Percentiles rank a stretch among this genome's conserved stretches.
These are phyloP conservation scores for Antedon bifida DNA, from an alignment of 35 echinoderm and acorn worm species.

Conservation along the genomic window DNA sequence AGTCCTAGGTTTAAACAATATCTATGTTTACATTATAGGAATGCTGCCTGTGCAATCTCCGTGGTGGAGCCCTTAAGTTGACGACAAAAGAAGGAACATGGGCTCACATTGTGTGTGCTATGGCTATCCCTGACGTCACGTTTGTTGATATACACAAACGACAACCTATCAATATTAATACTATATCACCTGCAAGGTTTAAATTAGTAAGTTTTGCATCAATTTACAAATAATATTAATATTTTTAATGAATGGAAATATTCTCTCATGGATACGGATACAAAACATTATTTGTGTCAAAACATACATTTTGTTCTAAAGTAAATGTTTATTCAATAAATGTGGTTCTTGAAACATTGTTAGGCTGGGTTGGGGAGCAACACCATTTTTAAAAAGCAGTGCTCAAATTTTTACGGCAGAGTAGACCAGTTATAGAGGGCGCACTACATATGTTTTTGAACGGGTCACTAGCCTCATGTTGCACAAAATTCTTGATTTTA, in stretches of 20 bases:
- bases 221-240: not conserved
- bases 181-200: constrained; percentile 62
- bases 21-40: constrained; percentile 2
- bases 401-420: too few species aligned
- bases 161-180: constrained; percentile 57
- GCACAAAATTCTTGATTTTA: too few species aligned
- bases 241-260: not conserved
- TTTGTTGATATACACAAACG: constrained; percentile 62
- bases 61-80: constrained; percentile 73
- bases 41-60: constrained; percentile 84
- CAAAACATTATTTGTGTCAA: not conserved
- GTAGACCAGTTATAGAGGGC: too few species aligned
- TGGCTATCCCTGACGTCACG: constrained; percentile 72
- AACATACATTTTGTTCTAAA: too few species aligned
- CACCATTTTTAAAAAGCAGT: too few species aligned
- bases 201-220: constrained; percentile 93
- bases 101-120: constrained; percentile 95
- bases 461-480: too few species aligned
- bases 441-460: too few species aligned
- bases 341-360: too few species aligned
- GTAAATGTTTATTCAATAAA: too few species aligned
- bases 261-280: not conserved
- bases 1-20: not conserved
- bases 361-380: too few species aligned
- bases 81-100: constrained; percentile 54